Conservation (phyloP, 2,888 invertebrate species). For the Ellobium chinense region DNA sequence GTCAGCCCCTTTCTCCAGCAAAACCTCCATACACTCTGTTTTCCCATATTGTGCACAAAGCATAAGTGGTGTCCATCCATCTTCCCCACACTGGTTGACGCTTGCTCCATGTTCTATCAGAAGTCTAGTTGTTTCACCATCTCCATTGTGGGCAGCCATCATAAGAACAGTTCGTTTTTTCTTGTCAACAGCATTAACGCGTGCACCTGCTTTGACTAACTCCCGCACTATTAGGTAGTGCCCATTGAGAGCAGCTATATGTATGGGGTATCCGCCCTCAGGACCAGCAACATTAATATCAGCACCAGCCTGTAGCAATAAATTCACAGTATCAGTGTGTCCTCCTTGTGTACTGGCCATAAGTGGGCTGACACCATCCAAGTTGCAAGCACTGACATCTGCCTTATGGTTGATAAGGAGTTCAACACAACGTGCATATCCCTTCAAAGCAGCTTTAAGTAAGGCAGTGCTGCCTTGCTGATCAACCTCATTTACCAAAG, state of each 20-base stretch:
- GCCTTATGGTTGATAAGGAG: neutral
- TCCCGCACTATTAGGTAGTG: conserved; percentile 13
- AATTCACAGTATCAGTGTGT: neutral
- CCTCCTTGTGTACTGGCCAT: neutral
- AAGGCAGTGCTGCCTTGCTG: conserved; percentile 22
- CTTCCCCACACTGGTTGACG: neutral
- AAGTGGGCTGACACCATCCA: neutral
- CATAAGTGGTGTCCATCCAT: conserved; percentile 36
- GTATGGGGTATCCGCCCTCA: conserved; percentile 26
- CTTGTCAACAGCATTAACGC: conserved; percentile 27
- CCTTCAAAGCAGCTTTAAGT: conserved; percentile 14
- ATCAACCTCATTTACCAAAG: conserved; percentile 3
- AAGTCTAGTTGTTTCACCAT: conserved; percentile 1
- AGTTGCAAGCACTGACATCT: conserved; percentile 1
- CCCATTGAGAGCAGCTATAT: conserved; percentile 26
- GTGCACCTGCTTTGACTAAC: conserved; percentile 5
- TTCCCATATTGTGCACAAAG: conserved; percentile 17
- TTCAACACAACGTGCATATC: neutral
- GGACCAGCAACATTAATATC: neutral
- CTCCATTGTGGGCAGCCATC: conserved; percentile 25
- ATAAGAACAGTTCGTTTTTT: conserved; percentile 36
- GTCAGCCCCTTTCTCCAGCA: conserved; percentile 22
- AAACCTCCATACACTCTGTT: conserved; percentile 4
- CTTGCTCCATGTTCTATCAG: conserved; percentile 8
- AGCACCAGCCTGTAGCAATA: neutral